These are phyloP conservation scores for Ichneumoninae sp. DNA, from an alignment of 2,888 invertebrate genomes.

Conservation along the genomic window DNA sequence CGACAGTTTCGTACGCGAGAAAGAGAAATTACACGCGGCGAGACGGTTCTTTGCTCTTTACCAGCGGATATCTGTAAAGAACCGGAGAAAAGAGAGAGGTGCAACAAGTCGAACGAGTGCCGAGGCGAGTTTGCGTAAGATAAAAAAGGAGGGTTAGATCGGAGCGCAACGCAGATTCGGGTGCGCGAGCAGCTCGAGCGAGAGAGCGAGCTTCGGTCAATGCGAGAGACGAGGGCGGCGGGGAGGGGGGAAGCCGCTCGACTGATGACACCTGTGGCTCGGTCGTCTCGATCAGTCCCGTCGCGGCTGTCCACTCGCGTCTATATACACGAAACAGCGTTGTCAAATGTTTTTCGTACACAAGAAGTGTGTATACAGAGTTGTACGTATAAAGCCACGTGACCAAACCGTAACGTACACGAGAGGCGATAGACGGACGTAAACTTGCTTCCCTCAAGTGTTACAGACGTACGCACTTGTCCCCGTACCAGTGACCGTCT, in stretches of 20 bases:
- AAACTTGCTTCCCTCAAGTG: constrained; percentile 43
- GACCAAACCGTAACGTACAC: background rate
- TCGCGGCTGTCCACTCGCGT: constrained; percentile 82
- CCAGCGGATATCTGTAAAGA: constrained; percentile 11
- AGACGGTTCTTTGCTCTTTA: constrained; percentile 22
- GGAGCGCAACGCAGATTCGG: constrained; percentile 57
- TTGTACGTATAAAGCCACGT: constrained; percentile 3
- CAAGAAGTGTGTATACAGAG: constrained; percentile 12
- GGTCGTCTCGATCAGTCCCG: constrained; percentile 81
- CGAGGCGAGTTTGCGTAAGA: constrained; percentile 23
- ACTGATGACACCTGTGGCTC: constrained; percentile 82
- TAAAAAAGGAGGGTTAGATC: constrained; percentile 24
- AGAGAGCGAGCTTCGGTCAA: constrained; percentile 62
- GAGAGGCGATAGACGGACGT: constrained; percentile 27
- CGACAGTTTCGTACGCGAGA: background rate
- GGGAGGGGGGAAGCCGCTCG: constrained; percentile 69
- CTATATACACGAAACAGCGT: constrained; percentile 68
- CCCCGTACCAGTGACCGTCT: constrained; percentile 35
- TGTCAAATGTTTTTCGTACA: constrained; percentile 67
- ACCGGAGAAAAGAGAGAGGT: constrained; percentile 1
- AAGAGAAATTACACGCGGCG: constrained; percentile 9
- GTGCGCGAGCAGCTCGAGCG: constrained; percentile 53
- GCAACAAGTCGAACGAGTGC: constrained; percentile 11
- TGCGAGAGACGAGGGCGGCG: constrained; percentile 62
- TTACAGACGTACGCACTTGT: constrained; percentile 41